Conservation (phyloP, 1,140 invertebrate species). For the Drosophila azteca region DNA sequence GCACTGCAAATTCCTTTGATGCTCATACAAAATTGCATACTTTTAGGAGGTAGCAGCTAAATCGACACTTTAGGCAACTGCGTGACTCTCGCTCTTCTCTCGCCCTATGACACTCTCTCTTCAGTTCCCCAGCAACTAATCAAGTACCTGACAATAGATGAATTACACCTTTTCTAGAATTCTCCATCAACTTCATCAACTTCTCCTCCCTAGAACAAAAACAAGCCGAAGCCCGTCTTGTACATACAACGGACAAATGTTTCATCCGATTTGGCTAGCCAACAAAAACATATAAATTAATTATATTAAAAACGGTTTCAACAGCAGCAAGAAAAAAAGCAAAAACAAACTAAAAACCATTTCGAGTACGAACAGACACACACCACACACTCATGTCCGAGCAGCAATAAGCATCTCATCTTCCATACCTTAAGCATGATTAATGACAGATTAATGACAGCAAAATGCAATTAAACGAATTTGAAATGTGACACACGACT, state of each 20-base stretch:
- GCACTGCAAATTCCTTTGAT: constrained; percentile 51
- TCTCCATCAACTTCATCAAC: constrained; percentile 6
- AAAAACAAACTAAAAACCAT: constrained; percentile 26
- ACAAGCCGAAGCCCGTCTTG: constrained; percentile 43
- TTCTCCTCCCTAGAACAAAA: not conserved
- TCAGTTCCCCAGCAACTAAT: constrained; percentile 58
- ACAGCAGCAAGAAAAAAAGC: constrained; percentile 43
- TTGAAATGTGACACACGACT: constrained; percentile 46
- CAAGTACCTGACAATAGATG: constrained; percentile 83
- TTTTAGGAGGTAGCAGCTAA: constrained; percentile 17
- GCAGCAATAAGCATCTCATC: constrained; percentile 21
- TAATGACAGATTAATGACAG: constrained; percentile 6
- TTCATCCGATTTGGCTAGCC: constrained; percentile 21
- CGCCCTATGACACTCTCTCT: constrained; percentile 12
- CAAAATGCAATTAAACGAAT: constrained; percentile 56
- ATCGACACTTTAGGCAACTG: not conserved
- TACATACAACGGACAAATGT: constrained; percentile 47
- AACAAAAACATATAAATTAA: constrained; percentile 35
- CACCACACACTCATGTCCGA: constrained; percentile 10
- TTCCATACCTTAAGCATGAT: not conserved
- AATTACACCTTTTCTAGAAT: constrained; percentile 32
- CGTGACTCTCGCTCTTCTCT: not conserved
- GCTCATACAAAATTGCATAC: constrained; percentile 41
- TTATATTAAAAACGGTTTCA: constrained; percentile 68
- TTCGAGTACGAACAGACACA: constrained; percentile 14